Base-by-base conservation (phyloP, 2,888 invertebrate species). In the Drosophila borborema region DNA sequence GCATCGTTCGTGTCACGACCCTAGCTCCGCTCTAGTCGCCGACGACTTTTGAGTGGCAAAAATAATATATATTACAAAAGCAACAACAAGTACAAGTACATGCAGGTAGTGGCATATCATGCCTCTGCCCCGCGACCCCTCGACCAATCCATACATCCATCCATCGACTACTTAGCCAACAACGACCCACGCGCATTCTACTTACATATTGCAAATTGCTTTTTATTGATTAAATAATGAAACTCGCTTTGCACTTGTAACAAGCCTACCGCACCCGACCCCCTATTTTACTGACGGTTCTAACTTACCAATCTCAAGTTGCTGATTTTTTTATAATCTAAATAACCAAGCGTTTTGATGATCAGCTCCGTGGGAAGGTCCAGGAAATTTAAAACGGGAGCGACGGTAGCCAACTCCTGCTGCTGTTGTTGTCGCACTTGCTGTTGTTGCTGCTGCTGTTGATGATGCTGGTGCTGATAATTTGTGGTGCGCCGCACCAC, bases 361-460 rank as follows among this genome's bases (percentile, higher is more conserved):
- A 97, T 93, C 79, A 98, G 94, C 94, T 98, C 97, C 81, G 95
- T 94, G 28, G 97, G 98, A 90, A 98, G 93, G 93, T 97, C 96
- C 77, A 97, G 93, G 72, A 97, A 92, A 90, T 88, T 81, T 38
- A 88, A 72, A 56, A 40, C 63, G 6, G 68, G 38, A n/a, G 60
- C 14, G n/a, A 51, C 23, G 53, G 46, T 36, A 20, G 58, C 53
- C 53, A 54, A 56, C 64, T 61, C 78, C 58, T 66, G 72, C 41
- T 74, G 75, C 58, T 49, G 54, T 64, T 61, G 68, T 8, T 38
- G 51, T 36, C 38, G 51, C 18, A 40, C 38, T 40, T 23, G 38
- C 16, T 23, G 53, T 18, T 28, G 31, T 28, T 4, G 31, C n/a
- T 46, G 48, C n/a, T 31, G 28, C n/a, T 48, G 48, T 2, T 45